Evolutionary conservation across 1,140 invertebrate species (phyloP).

Genomic region (Leucophenga varia): DNA sequence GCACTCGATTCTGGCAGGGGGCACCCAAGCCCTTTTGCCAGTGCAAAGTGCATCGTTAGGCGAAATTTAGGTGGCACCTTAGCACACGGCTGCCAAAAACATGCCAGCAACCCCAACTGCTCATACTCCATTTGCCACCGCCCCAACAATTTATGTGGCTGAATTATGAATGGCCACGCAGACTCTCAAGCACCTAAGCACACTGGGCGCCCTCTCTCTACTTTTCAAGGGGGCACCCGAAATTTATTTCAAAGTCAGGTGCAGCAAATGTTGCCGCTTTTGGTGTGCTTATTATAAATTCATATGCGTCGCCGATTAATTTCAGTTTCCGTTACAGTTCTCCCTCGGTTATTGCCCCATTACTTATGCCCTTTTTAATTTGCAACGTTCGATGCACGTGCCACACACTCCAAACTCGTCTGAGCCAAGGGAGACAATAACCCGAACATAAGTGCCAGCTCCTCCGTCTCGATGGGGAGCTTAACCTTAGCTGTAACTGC

Average conservation of each 20-base stretch:
- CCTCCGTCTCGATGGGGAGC: no score
- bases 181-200: background rate
- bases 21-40: slow-evolving; percentile 29
- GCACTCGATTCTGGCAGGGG: slow-evolving; percentile 43
- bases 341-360: slow-evolving; percentile 21
- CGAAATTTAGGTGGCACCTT: slow-evolving; percentile 49
- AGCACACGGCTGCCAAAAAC: slow-evolving; percentile 43
- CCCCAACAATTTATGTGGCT: slow-evolving; percentile 41
- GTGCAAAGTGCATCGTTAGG: slow-evolving; percentile 50
- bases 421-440: no score
- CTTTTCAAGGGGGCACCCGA: background rate
- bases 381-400: slow-evolving; percentile 40
- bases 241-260: slow-evolving; percentile 49
- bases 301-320: slow-evolving; percentile 49
- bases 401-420: slow-evolving; percentile 16
- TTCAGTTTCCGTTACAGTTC: slow-evolving; percentile 34
- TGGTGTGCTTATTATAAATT: slow-evolving; percentile 41
- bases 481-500: no score
- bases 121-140: no score
- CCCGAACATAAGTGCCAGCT: no score
- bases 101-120: slow-evolving; percentile 19
- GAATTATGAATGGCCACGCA: slow-evolving; percentile 42
- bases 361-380: slow-evolving; percentile 49
- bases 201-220: background rate
- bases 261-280: slow-evolving; percentile 36